These are phyloP conservation scores for Phymorhynchus buccinoides DNA, from an alignment of 1,140 invertebrate genomes.

Conservation along the genomic window DNA sequence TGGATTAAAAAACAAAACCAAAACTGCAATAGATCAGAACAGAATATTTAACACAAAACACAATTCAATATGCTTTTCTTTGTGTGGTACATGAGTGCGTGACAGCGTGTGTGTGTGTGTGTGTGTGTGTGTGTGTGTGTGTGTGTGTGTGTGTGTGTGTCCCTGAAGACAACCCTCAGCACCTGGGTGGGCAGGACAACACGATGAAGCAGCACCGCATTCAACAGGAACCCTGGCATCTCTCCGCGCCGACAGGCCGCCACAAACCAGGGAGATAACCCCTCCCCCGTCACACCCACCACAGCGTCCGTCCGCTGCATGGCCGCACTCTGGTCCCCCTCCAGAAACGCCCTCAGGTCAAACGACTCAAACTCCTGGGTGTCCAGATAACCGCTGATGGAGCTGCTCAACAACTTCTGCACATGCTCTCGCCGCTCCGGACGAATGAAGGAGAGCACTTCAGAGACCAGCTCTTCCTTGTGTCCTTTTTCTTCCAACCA, in stretches of 20 bases:
- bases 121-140: too few relatives aligned
- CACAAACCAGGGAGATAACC: constrained; percentile 80
- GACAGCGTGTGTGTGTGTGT: too few relatives aligned
- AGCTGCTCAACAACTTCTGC: constrained; percentile 51
- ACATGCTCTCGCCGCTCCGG: constrained; percentile 54
- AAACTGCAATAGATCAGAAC: too few relatives aligned
- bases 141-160: neutral
- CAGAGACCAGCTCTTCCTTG: constrained; percentile 80
- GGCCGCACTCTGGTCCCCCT: constrained; percentile 3
- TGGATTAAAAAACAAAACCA: too few relatives aligned
- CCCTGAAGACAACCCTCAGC: constrained; percentile 77
- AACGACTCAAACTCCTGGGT: constrained; percentile 43
- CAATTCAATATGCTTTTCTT: too few relatives aligned
- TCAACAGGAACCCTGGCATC: constrained; percentile 80
- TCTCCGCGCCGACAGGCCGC: constrained; percentile 77
- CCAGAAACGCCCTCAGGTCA: constrained; percentile 46
- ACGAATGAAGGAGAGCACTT: constrained; percentile 68
- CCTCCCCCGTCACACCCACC: constrained; percentile 52
- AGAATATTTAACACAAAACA: too few relatives aligned
- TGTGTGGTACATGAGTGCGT: too few relatives aligned
- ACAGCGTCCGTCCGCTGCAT: neutral
- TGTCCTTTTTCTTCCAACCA: constrained; percentile 82
- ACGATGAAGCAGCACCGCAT: constrained; percentile 79
- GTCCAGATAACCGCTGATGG: constrained; percentile 58
- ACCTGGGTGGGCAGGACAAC: constrained; percentile 83